These are phyloP conservation scores for Spilarctia lutea DNA, from an alignment of 2,888 invertebrate species.

Conservation along the genomic window DNA sequence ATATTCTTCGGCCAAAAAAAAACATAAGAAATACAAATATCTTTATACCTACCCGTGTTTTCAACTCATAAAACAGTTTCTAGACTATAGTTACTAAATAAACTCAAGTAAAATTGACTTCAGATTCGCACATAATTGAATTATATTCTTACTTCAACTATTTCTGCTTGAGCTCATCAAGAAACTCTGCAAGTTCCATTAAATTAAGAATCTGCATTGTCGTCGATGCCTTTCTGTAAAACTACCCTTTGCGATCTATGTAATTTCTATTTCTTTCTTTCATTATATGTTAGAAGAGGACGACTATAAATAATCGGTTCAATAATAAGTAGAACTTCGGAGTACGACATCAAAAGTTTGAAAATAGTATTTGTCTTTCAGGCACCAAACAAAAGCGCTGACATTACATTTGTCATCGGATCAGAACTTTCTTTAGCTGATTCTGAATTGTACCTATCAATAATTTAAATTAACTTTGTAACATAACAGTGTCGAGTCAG, in stretches of 20 bases:
- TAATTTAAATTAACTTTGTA: constrained; percentile 9
- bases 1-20: not conserved
- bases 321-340: constrained; percentile 38
- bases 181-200: constrained; percentile 23
- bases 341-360: constrained; percentile 40
- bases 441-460: constrained; percentile 24
- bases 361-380: constrained; percentile 53
- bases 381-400: constrained; percentile 39
- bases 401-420: constrained; percentile 38
- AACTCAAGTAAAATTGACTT: not conserved
- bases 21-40: not conserved
- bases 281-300: constrained; percentile 18
- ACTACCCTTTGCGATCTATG: constrained; percentile 31
- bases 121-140: not conserved
- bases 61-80: not conserved
- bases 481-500: not conserved
- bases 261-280: constrained; percentile 18
- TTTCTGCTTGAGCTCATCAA: constrained; percentile 5
- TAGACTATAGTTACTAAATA: not conserved
- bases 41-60: not conserved
- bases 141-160: not conserved
- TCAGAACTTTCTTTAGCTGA: constrained; percentile 36
- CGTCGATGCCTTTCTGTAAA: constrained; percentile 17
- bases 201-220: constrained; percentile 23
- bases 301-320: constrained; percentile 23